Conservation (phyloP, 2,888 invertebrate species). For the Idaea aversata region DNA sequence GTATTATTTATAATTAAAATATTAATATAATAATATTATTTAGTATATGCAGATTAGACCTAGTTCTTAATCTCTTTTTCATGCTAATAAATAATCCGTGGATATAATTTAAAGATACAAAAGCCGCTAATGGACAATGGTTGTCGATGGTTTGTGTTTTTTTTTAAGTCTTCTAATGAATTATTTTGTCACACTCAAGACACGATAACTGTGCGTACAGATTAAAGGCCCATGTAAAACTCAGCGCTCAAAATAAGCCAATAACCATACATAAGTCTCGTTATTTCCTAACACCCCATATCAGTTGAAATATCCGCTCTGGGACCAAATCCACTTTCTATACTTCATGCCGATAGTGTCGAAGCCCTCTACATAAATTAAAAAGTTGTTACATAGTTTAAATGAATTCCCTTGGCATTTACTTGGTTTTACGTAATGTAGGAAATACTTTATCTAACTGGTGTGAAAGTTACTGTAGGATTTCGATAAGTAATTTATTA, state of each 20-base stretch:
- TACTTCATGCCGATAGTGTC: neutral
- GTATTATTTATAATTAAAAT: too few species aligned
- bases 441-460: neutral
- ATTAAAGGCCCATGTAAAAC: too few species aligned
- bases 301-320: neutral
- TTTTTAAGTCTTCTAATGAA: too few species aligned
- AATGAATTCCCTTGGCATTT: neutral
- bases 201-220: too few species aligned
- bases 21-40: too few species aligned
- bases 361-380: neutral
- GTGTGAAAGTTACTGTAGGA: neutral
- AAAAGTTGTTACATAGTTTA: constrained; percentile 14
- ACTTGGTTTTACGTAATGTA: neutral
- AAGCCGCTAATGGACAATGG: too few species aligned
- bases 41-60: too few species aligned
- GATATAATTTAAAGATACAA: too few species aligned
- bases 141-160: too few species aligned
- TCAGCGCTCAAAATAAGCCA: neutral
- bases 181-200: too few species aligned
- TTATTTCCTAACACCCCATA: neutral
- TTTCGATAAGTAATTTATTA: neutral
- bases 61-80: too few species aligned
- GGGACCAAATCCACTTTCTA: neutral
- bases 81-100: too few species aligned
- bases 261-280: neutral